phyloP scores from a whole-genome alignment of 2,888 invertebrate species.

The Pyrrhosoma nymphula region DNA sequence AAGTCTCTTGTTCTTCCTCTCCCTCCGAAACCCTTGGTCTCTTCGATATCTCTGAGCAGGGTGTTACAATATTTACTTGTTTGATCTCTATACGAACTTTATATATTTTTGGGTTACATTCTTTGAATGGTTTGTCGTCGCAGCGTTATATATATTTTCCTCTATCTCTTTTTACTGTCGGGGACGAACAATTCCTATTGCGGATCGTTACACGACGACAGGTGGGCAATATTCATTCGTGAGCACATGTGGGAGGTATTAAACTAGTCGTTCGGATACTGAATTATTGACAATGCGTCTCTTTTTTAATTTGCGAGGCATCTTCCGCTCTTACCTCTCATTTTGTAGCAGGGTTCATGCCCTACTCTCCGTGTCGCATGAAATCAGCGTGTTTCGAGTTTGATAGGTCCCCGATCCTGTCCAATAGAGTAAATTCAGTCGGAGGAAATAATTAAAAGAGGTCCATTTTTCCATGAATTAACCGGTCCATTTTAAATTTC shows the following conservation, averaged over 20 bases:
- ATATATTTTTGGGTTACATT: neutral
- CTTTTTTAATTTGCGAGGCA: neutral
- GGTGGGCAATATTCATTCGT: neutral
- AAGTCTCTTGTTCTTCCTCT: neutral
- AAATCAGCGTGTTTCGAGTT: no score
- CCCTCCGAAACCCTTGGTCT: neutral
- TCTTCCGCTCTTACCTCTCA: neutral
- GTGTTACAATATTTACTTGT: conserved; percentile 29
- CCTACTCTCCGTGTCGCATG: neutral
- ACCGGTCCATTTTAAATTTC: neutral
- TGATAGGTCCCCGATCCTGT: neutral
- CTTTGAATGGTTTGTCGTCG: neutral
- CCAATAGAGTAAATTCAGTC: neutral
- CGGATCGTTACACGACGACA: neutral
- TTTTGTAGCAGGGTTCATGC: neutral
- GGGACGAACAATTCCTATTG: neutral
- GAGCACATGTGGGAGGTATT: neutral
- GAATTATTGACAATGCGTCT: neutral
- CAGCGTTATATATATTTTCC: neutral
- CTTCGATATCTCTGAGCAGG: neutral
- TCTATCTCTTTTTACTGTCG: neutral
- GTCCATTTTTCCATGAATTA: neutral
- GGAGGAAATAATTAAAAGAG: neutral
- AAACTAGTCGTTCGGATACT: conserved; percentile 8
- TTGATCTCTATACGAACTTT: neutral